Percentiles rank a stretch among this genome's conserved stretches.
These are phyloP conservation scores for Dryococelus australis DNA, from an alignment of 2,888 invertebrate genomes.

Conservation along the genomic window DNA sequence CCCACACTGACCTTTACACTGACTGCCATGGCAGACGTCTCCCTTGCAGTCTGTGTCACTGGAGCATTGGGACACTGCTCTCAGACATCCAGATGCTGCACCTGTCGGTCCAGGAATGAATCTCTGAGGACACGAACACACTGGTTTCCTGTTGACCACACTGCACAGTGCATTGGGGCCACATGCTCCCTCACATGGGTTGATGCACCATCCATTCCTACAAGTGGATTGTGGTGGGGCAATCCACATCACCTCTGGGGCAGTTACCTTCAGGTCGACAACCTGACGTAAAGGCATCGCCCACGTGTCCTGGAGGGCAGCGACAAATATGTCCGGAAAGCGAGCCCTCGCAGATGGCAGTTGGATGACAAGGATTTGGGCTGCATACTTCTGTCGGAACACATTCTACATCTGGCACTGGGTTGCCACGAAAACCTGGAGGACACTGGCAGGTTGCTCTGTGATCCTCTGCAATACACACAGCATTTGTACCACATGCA, in stretches of 20 bases:
- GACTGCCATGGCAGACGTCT: constrained; percentile 80
- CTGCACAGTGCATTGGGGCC: constrained; percentile 83
- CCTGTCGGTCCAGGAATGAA: constrained; percentile 74
- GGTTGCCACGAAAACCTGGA: constrained; percentile 81
- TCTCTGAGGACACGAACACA: constrained; percentile 80
- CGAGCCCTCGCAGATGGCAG: constrained; percentile 75
- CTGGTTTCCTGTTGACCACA: constrained; percentile 75
- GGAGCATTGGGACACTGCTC: constrained; percentile 70
- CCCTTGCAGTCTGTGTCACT: constrained; percentile 80
- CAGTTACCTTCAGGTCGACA: constrained; percentile 82
- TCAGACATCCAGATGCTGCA: constrained; percentile 74
- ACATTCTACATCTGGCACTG: constrained; percentile 85
- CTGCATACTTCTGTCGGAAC: constrained; percentile 73
- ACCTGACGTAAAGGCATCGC: constrained; percentile 78
- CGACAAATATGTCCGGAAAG: constrained; percentile 76
- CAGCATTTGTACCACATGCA: constrained; percentile 85
- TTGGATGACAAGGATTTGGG: constrained; percentile 81
- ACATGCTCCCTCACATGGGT: constrained; percentile 84
- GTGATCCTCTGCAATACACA: constrained; percentile 87
- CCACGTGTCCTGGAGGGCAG: constrained; percentile 78
- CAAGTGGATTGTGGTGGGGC: constrained; percentile 78
- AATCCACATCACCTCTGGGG: constrained; percentile 74
- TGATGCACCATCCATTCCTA: constrained; percentile 73
- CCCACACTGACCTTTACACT: constrained; percentile 69
- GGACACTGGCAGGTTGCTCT: constrained; percentile 85